These are phyloP conservation scores for Epsilonema sp. DNA, from an alignment of 2,888 invertebrate species.

Conservation along the genomic window DNA sequence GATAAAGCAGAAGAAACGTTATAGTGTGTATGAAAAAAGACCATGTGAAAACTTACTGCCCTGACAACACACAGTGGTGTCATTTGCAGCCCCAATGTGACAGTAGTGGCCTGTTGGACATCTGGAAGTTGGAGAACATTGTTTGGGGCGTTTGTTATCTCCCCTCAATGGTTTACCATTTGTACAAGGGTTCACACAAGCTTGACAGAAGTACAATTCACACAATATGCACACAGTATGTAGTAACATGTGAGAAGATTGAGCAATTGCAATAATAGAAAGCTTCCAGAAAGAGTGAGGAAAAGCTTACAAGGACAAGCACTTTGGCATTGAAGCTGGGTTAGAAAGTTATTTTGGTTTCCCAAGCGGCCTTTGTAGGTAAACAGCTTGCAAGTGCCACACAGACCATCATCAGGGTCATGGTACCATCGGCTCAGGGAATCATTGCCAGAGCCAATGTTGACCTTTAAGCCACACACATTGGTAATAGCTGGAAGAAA, in stretches of 20 bases:
- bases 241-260: too few relatives aligned
- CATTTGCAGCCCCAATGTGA: constrained; percentile 21
- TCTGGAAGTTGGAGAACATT: constrained; percentile 14
- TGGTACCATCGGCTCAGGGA: not conserved
- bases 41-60: constrained; percentile 20
- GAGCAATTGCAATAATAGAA: too few relatives aligned
- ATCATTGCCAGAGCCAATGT: not conserved
- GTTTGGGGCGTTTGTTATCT: constrained; percentile 15
- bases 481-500: not conserved
- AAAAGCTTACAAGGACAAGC: not conserved
- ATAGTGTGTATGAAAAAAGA: too few relatives aligned
- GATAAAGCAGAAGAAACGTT: too few relatives aligned
- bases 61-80: constrained; percentile 25
- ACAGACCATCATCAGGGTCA: not conserved
- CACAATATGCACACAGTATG: not conserved
- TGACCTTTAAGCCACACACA: not conserved
- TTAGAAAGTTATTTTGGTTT: not conserved
- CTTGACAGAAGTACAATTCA: not conserved
- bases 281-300: too few relatives aligned
- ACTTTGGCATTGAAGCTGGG: not conserved
- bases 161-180: not conserved
- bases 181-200: not conserved
- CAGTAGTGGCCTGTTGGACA: constrained; percentile 25
- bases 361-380: not conserved
- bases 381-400: not conserved